phyloP scores from a whole-genome alignment of 2,113 vertebrate species.

The Syrrhaptes paradoxus region DNA sequence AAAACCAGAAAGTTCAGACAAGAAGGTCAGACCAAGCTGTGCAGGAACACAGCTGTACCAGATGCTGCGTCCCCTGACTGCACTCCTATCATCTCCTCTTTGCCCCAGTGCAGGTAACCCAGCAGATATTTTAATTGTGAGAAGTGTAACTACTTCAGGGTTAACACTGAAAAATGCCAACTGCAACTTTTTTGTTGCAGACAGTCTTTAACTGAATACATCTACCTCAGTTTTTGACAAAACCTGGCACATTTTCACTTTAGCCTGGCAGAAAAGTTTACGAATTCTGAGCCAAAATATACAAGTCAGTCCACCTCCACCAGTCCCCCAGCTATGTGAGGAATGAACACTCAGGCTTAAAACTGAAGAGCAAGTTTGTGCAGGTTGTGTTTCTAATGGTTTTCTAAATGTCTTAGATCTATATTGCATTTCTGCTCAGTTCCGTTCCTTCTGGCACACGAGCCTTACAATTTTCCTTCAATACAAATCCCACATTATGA shows the following conservation, averaged over 20 bases:
- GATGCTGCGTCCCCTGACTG: background rate
- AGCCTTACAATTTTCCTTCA: background rate
- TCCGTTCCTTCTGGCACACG: background rate
- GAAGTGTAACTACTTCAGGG: background rate
- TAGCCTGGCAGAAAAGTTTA: background rate
- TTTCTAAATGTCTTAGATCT: background rate
- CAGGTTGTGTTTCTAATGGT: constrained; percentile 7
- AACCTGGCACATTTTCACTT: background rate
- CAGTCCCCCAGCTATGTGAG: background rate
- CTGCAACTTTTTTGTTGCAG: background rate
- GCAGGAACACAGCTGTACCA: background rate
- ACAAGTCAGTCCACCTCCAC: background rate
- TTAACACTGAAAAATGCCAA: background rate
- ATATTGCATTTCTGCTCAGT: background rate
- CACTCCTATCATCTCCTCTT: background rate
- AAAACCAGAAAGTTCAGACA: background rate
- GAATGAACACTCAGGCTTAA: constrained; percentile 1
- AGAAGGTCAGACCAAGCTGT: background rate
- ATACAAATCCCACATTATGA: background rate
- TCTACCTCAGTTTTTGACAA: background rate
- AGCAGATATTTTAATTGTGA: background rate
- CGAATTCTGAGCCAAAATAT: background rate
- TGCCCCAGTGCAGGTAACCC: background rate
- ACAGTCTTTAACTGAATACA: background rate
- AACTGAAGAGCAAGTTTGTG: constrained; percentile 17